Evolutionary conservation across 2,113 vertebrate genomes (phyloP), one percentile per base, ranked within the genome.

Genomic region (Corythornis cristatus): DNA sequence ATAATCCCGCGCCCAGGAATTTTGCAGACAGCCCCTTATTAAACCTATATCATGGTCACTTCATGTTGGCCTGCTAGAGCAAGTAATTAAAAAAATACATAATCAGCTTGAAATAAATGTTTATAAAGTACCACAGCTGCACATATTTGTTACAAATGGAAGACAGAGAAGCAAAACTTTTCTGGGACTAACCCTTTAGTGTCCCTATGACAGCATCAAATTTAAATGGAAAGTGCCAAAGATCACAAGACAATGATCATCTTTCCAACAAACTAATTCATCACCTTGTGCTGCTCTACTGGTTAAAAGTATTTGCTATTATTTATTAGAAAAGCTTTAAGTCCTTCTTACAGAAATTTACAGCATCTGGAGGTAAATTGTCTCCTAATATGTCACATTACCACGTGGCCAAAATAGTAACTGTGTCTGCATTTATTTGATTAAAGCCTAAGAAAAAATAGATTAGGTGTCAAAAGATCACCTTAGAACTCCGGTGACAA

Each of bases 371-470:
- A 4, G 15, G 33, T 54, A 95, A 94, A 35, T 83, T 93, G 97
- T 97, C 84, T 89, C 77, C 72, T 53, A 84, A 92, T 89, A 85
- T 86, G 79, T 93, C 94, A 95, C 84, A 87, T 68, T 88, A 88
- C 33, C 94, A 71, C 83, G 88, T 58, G 91, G 83, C 82, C 75
- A 91, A 93, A 96, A 93, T 89, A 97, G 87, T 93, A 97, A 96
- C 95, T 95, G 61, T 92, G 97, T 94, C 90, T 96, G 90, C 86
- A 96, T 96, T 96, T 96, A 89, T 92, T 95, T 96, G 89, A 97
- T 96, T 97, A 97, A 97, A 98, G 75, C 84, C 86, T 93, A 72
- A 93, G 89, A 94, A 84, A 93, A 86, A 87, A 84, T 73, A 94
- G 84, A 90, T 96, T 90, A 79, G 91, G 93, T 97, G 96, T 95